phyloP scores from a whole-genome alignment of 2,888 invertebrate species.

The Dolomedes plantarius region DNA sequence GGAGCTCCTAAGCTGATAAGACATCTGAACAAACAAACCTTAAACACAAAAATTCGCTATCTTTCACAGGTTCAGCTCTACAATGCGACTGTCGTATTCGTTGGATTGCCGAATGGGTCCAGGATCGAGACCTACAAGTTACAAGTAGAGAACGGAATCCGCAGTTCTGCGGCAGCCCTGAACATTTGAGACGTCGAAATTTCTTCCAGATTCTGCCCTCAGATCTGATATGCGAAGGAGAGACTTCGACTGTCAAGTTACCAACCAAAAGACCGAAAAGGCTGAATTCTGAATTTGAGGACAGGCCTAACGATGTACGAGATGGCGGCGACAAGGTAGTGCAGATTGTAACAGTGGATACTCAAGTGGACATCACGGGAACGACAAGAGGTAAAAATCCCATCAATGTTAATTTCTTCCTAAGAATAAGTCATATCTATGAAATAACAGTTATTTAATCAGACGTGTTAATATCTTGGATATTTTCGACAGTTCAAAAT shows the following conservation, averaged over 20 bases:
- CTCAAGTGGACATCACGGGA: slow-evolving; percentile 30
- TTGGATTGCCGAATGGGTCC: slow-evolving; percentile 94
- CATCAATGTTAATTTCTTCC: neutral
- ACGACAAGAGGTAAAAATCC: slow-evolving; percentile 23
- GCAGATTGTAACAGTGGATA: slow-evolving; percentile 25
- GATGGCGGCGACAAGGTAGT: neutral
- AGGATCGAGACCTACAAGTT: slow-evolving; percentile 90
- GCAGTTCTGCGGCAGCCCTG: slow-evolving; percentile 92
- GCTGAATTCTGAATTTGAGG: slow-evolving; percentile 21
- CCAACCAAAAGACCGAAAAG: slow-evolving; percentile 52
- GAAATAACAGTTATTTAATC: too few species aligned
- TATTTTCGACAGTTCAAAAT: too few species aligned
- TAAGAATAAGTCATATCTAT: too few species aligned
- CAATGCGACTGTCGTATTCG: slow-evolving; percentile 91
- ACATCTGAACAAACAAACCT: too few species aligned
- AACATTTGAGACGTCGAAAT: slow-evolving; percentile 86
- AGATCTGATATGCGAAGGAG: slow-evolving; percentile 76
- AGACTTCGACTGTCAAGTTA: neutral
- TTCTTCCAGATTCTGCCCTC: slow-evolving; percentile 91
- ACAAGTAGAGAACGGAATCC: slow-evolving; percentile 93
- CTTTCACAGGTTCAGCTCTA: slow-evolving; percentile 81
- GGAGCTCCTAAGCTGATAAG: too few species aligned
- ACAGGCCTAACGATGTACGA: slow-evolving; percentile 1
- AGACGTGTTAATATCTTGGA: too few species aligned
- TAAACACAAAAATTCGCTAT: too few species aligned